Evolutionary conservation across 2,797 vertebrate genomes (phyloP), one percentile per base, ranked within the genome.

Genomic region (Enteromius mattozi): DNA sequence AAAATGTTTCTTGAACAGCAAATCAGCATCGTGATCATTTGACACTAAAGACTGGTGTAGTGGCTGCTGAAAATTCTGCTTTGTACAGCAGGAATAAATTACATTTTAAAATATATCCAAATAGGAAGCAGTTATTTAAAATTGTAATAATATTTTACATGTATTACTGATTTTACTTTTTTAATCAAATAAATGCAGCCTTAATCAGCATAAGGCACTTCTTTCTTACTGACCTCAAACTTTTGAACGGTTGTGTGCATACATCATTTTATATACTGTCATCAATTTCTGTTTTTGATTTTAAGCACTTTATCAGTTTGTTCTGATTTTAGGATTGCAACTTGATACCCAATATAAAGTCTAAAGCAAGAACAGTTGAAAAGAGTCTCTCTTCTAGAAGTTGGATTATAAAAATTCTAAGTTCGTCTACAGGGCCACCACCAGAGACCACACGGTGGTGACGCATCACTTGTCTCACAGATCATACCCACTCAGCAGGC

Each of bases 401-500:
- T 51, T 76, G 61, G 30, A 66, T 68, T 68, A 21, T 37, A 65
- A 77, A 77, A 83, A 69, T 69, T 17, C 9, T 9, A 42, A 30
- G 35, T n/a, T 77, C 3, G 17, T 77, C 63, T 27, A 56, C 9
- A 27, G 9, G 12, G 49, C 35, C 24, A 33, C 47, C 90, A 92
- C 93, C 93, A 93, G 87, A 89, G 85, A 80, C 85, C 89, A 87
- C 90, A 37, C 63, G 69, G 86, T 87, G 85, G 88, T 87, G 90
- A 92, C 89, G 81, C 88, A 82, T 88, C 87, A 91, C 91, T 90
- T 92, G 91, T 94, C 92, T 92, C 88, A 92, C 87, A 91, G 89
- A 92, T 93, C 91, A 88, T 92, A 76, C 92, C 92, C 90, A 90
- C 91, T 93, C 92, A 87, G 92, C 92, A 92, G 91, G 91, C 86